phyloP scores from a whole-genome alignment of 2,888 invertebrate species.

The Acrobasis suavella region DNA sequence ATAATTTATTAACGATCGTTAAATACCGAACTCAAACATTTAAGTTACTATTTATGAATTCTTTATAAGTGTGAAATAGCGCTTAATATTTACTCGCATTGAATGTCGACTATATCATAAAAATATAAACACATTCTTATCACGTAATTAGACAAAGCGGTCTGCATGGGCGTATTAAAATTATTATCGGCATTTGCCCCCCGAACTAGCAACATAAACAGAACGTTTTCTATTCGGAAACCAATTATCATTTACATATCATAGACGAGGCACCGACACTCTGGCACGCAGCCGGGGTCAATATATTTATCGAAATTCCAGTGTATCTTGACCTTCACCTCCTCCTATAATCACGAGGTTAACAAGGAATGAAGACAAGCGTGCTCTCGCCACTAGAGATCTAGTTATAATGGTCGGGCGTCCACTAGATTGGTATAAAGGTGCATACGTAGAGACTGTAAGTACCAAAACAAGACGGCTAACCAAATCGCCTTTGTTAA shows the following conservation, averaged over 20 bases:
- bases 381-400: slow-evolving; percentile 45
- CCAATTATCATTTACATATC: slow-evolving; percentile 82
- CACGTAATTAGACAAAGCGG: slow-evolving; percentile 61
- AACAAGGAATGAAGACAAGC: slow-evolving; percentile 36
- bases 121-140: slow-evolving; percentile 59
- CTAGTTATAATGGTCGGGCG: slow-evolving; percentile 50
- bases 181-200: slow-evolving; percentile 63
- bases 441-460: slow-evolving; percentile 71
- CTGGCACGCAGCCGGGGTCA: slow-evolving; percentile 76
- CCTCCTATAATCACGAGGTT: slow-evolving; percentile 42
- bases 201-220: slow-evolving; percentile 69
- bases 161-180: slow-evolving; percentile 61
- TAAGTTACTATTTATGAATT: slow-evolving; percentile 3
- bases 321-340: slow-evolving; percentile 48
- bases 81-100: slow-evolving; percentile 19
- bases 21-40: slow-evolving; percentile 3
- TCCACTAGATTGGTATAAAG: slow-evolving; percentile 67
- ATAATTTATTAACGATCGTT: slow-evolving; percentile 8
- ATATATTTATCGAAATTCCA: slow-evolving; percentile 73
- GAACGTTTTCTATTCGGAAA: slow-evolving; percentile 77
- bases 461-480: slow-evolving; percentile 79
- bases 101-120: slow-evolving; percentile 37
- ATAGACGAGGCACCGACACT: slow-evolving; percentile 76
- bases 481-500: slow-evolving; percentile 81
- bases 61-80: slow-evolving; percentile 11